Conservation (phyloP, 2,113 vertebrate genomes). For the Pygoscelis adeliae region DNA sequence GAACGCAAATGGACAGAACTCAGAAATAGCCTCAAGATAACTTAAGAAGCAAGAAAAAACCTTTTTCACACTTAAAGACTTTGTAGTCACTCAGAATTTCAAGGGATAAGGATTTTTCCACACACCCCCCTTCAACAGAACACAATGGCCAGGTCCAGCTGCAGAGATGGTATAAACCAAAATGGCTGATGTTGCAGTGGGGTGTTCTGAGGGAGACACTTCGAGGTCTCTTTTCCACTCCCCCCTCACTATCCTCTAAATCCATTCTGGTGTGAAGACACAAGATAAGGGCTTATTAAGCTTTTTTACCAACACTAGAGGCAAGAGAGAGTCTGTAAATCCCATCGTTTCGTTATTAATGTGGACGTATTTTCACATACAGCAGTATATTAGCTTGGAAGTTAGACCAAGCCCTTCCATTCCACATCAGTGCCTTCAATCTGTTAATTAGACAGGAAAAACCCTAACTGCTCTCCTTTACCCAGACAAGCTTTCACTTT, state of each 20-base stretch:
- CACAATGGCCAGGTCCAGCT: not conserved
- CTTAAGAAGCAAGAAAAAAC: slow-evolving; percentile 4
- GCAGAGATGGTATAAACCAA: not conserved
- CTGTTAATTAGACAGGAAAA: not conserved
- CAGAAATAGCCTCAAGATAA: not conserved
- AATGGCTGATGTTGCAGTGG: not conserved
- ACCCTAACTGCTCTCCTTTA: not conserved
- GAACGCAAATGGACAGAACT: not conserved
- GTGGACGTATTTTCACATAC: not conserved
- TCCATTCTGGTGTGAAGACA: not conserved
- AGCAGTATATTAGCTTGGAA: not conserved
- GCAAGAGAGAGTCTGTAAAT: not conserved
- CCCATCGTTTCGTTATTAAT: rapidly evolving
- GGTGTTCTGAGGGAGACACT: not conserved
- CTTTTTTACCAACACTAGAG: not conserved
- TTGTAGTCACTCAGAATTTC: not conserved
- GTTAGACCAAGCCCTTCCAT: not conserved
- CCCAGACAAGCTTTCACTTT: not conserved
- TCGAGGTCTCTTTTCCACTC: not conserved
- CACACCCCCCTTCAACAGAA: not conserved
- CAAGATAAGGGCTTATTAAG: not conserved
- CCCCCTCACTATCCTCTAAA: not conserved
- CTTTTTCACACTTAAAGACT: not conserved
- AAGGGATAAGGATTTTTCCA: not conserved
- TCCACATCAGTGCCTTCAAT: not conserved